Evolutionary conservation across 2,797 vertebrate species (phyloP).

Genomic region (Euthynnus affinis): DNA sequence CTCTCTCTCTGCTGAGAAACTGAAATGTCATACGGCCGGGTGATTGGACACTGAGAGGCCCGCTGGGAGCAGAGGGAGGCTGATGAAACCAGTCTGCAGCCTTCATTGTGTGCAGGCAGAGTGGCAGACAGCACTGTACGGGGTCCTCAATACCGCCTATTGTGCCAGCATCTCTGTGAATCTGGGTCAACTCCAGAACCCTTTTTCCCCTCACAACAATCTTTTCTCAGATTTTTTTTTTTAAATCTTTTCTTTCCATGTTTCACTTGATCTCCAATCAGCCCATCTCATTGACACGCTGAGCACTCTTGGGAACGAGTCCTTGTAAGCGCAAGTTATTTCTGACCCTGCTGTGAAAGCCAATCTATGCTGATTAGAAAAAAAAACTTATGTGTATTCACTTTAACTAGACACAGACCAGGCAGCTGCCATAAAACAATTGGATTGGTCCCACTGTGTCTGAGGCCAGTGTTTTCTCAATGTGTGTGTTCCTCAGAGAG

Average conservation of each 20-base stretch:
- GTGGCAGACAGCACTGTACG: conserved; percentile 46
- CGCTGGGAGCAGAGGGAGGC: conserved; percentile 27
- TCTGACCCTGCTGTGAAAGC: conserved; percentile 14
- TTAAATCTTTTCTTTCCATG: conserved; percentile 50
- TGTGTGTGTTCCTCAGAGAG: conserved; percentile 66
- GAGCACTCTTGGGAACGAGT: not conserved
- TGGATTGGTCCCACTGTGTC: conserved; percentile 44
- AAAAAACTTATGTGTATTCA: conserved; percentile 28
- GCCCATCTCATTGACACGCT: conserved; percentile 55
- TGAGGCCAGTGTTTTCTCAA: conserved; percentile 45
- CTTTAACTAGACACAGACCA: conserved; percentile 51
- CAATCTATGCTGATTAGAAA: not conserved
- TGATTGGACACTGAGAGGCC: conserved; percentile 62
- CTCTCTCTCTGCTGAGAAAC: conserved; percentile 37
- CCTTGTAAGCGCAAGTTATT: not conserved
- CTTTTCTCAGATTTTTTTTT: conserved; percentile 8
- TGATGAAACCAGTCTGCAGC: conserved; percentile 38
- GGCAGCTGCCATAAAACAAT: conserved; percentile 46
- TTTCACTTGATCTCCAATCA: conserved; percentile 53
- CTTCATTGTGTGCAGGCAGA: conserved; percentile 47
- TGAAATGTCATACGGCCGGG: conserved; percentile 53
- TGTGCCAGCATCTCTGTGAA: conserved; percentile 56
- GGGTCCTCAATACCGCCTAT: conserved; percentile 49
- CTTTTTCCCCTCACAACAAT: conserved; percentile 33
- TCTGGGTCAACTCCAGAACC: conserved; percentile 71